Percentiles rank a stretch among this genome's conserved stretches.
Evolutionary conservation across 2,797 vertebrate genomes (phyloP).

Genomic region (Manis pentadactyla): DNA sequence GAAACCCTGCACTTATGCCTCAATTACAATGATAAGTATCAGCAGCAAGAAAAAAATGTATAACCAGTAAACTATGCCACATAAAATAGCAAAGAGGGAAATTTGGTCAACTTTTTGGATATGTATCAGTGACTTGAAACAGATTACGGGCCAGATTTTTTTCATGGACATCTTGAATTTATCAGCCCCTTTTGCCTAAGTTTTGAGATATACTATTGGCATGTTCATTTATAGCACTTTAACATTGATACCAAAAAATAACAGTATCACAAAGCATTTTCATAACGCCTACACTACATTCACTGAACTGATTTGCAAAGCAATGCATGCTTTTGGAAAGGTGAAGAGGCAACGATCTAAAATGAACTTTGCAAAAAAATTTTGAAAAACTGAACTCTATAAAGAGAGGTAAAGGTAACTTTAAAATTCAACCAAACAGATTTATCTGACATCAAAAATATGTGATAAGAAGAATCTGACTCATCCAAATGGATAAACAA

Average conservation of each 20-base stretch:
- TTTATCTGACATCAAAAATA: not conserved
- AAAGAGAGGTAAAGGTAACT: not conserved
- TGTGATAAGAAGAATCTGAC: not conserved
- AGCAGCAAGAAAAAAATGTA: slow-evolving; percentile 68
- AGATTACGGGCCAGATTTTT: slow-evolving; percentile 13
- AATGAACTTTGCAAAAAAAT: not conserved
- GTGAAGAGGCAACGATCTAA: not conserved
- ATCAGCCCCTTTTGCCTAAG: slow-evolving; percentile 16
- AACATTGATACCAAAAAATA: not conserved
- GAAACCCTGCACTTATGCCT: slow-evolving; percentile 75
- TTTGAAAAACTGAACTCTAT: not conserved
- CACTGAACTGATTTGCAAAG: not conserved
- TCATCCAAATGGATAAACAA: not conserved
- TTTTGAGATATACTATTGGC: not conserved
- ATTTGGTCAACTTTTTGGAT: slow-evolving; percentile 50
- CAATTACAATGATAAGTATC: slow-evolving; percentile 78
- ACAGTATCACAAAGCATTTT: not conserved
- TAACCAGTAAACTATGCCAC: slow-evolving; percentile 54
- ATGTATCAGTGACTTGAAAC: not conserved
- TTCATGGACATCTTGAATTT: slow-evolving; percentile 62
- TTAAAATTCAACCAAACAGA: not conserved
- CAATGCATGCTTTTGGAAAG: not conserved
- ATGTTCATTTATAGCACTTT: not conserved
- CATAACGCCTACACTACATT: not conserved
- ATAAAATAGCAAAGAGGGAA: slow-evolving; percentile 57